phyloP scores from a whole-genome alignment of 2,113 vertebrate genomes.

The Callocephalon fimbriatum region DNA sequence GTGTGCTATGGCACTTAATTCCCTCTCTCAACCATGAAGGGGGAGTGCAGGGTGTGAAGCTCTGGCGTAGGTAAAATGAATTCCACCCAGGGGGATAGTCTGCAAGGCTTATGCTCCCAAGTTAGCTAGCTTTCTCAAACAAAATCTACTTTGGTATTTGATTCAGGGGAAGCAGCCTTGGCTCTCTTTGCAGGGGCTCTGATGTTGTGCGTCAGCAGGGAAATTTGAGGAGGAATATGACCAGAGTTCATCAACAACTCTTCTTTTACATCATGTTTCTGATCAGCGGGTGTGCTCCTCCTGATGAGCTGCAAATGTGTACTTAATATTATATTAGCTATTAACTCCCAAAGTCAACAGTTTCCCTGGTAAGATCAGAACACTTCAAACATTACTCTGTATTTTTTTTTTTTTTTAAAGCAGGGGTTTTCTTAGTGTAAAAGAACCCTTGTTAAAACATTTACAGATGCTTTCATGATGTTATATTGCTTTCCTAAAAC shows the following conservation, averaged over 20 bases:
- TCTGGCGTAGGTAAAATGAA: neutral
- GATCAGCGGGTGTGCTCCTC: constrained; percentile 48
- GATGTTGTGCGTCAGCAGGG: neutral
- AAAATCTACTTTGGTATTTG: neutral
- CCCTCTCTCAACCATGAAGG: neutral
- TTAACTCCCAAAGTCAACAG: constrained; percentile 65
- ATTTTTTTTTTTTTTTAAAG: neutral
- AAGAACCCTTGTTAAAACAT: constrained; percentile 37
- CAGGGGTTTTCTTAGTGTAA: neutral
- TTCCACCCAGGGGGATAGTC: neutral
- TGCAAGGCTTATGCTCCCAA: neutral
- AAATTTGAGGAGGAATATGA: constrained; percentile 40
- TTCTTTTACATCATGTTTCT: constrained; percentile 16
- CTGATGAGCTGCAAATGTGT: constrained; percentile 58
- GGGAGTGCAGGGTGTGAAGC: neutral
- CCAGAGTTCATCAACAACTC: constrained; percentile 30
- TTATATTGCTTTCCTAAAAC: constrained; percentile 17
- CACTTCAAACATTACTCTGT: constrained; percentile 11
- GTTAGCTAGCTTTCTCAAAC: neutral
- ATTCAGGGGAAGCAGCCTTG: neutral
- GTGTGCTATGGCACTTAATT: neutral
- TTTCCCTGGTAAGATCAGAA: constrained; percentile 57
- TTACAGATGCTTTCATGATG: constrained; percentile 5
- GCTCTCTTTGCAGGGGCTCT: neutral
- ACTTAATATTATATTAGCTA: constrained; percentile 58